Evolutionary conservation across 2,113 vertebrate species (phyloP).

Genomic region (Delphinapterus leucas): DNA sequence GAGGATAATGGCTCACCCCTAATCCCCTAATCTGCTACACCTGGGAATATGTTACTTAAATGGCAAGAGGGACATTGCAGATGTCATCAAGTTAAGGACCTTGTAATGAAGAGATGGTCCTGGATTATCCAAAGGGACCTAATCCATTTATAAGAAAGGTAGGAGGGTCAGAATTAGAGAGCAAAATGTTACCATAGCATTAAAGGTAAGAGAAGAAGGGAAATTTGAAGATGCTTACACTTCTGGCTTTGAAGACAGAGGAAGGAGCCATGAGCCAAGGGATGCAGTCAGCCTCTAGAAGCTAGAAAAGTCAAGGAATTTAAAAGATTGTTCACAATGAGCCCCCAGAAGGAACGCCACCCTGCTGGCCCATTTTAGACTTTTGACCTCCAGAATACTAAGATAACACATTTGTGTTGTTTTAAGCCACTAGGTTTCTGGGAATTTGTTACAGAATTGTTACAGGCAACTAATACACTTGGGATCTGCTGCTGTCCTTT

Average conservation of each 20-base stretch:
- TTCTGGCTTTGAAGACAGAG: neutral
- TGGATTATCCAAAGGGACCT: neutral
- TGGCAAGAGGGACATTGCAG: neutral
- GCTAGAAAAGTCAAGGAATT: neutral
- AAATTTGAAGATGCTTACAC: neutral
- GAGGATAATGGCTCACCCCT: neutral
- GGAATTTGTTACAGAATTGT: neutral
- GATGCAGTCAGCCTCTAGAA: neutral
- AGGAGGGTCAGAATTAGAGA: neutral
- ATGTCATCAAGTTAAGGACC: neutral
- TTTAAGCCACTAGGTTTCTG: neutral
- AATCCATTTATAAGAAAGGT: neutral
- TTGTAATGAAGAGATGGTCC: neutral
- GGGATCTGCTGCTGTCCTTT: neutral
- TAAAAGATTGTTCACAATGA: neutral
- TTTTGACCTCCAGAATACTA: neutral
- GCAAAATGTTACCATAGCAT: neutral
- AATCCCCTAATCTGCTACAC: neutral
- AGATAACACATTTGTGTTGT: neutral
- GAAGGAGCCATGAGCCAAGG: neutral
- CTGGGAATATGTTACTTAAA: neutral
- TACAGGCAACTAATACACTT: neutral
- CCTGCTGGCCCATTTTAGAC: neutral
- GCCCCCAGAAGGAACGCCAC: neutral
- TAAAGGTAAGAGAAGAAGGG: neutral